These are phyloP conservation scores for Megamerina dolium DNA, from an alignment of 2,888 invertebrate genomes.

Conservation along the genomic window DNA sequence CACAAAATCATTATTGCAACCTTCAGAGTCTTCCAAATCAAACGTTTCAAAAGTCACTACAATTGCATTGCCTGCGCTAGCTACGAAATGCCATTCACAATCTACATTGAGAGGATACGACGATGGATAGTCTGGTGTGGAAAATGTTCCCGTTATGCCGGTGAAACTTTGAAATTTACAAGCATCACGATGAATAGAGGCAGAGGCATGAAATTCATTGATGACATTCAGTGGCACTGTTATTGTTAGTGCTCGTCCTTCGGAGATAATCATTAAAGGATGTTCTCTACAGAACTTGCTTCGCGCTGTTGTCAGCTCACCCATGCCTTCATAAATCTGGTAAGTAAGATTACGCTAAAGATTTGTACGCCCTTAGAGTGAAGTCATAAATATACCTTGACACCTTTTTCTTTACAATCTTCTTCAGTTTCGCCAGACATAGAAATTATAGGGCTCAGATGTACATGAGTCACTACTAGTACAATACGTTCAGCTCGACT, in stretches of 20 bases:
- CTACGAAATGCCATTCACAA: slow-evolving; percentile 70
- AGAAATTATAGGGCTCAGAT: slow-evolving; percentile 18
- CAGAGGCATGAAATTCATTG: slow-evolving; percentile 46
- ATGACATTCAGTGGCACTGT: slow-evolving; percentile 28
- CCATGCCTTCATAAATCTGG: slow-evolving; percentile 64
- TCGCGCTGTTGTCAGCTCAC: slow-evolving; percentile 58
- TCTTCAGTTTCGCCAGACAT: slow-evolving; percentile 22
- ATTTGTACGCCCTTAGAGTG: neutral
- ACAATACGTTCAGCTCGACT: slow-evolving; percentile 33
- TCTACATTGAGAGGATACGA: slow-evolving; percentile 62
- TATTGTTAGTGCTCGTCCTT: slow-evolving; percentile 60
- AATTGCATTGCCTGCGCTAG: slow-evolving; percentile 65
- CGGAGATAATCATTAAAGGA: slow-evolving; percentile 63
- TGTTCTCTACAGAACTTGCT: slow-evolving; percentile 57
- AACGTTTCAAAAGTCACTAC: slow-evolving; percentile 62
- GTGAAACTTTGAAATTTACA: slow-evolving; percentile 36
- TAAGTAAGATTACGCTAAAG: neutral
- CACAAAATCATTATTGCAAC: slow-evolving; percentile 78
- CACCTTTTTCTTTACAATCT: slow-evolving; percentile 32
- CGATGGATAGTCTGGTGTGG: slow-evolving; percentile 66
- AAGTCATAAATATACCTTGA: slow-evolving; percentile 15
- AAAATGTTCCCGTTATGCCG: slow-evolving; percentile 56
- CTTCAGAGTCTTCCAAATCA: slow-evolving; percentile 62
- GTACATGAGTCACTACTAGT: slow-evolving; percentile 30
- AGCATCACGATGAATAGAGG: slow-evolving; percentile 30